Evolutionary conservation across 2,113 vertebrate species (phyloP), one percentile per base, ranked within the genome.

Genomic region (Zeus faber): DNA sequence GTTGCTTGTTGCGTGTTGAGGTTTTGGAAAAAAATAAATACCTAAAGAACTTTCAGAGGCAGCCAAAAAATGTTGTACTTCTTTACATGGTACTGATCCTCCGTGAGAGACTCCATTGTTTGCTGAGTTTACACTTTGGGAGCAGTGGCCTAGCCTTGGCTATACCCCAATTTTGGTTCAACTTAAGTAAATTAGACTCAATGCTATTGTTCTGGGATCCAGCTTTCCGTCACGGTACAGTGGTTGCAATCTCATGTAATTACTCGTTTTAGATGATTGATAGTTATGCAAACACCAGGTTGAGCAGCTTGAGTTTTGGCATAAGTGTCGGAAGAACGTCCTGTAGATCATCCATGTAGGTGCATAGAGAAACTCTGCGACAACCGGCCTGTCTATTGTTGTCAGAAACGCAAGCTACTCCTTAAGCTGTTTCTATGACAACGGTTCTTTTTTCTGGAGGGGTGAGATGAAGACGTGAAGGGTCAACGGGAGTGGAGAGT

Each of bases 101-200:
- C 40, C 82, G 78, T 85, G 73, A 67, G 76, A 44, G 57, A 48
- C 54, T n/a, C n/a, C 49, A 83, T 78, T 85, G 81, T 83, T 84
- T 35, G 77, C 61, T 83, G 75, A 79, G 70, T 69, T 5, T 21
- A 51, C 21, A 56, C 53, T 69, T 27, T 57, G 35, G 53, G 21
- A 35, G 53, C 18, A 41, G n/a, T 44, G 33, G 54, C 24, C 3
- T 58, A 35, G 20, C 59, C 49, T 62, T 55, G 37, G 46, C 58
- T 44, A 43, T 23, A 35, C 8, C 50, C 47, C 21, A 37, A n/a
- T 40, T 27, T 22, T 58, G 46, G 22, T 20, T 8, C 22, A 58
- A 46, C 22, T 39, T 11, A 21, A 62, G 39, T 65, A 44, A 35
- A 23, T 37, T 9, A 60, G 52, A 29, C 35, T 18, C 17, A 43